phyloP scores from a whole-genome alignment of 2,888 invertebrate genomes.

The Ectemnius lituratus region DNA sequence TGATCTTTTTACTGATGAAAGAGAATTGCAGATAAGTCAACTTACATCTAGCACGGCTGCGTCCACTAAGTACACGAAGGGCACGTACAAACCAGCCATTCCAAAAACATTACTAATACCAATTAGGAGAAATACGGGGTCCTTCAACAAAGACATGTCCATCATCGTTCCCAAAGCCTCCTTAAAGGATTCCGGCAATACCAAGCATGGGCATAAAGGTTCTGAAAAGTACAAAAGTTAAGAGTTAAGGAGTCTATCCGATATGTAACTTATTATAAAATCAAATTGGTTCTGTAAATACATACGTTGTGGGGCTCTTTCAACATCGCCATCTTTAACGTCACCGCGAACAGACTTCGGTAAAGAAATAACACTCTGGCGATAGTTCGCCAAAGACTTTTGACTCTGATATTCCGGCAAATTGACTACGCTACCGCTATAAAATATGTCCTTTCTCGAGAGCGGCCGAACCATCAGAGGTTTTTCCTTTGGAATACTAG shows the following conservation, averaged over 20 bases:
- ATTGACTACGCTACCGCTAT: conserved; percentile 96
- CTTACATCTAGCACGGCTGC: conserved; percentile 86
- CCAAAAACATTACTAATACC: conserved; percentile 97
- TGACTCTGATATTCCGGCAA: conserved; percentile 96
- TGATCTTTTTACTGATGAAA: too few species aligned
- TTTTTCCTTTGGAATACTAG: conserved; percentile 79
- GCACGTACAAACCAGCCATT: conserved; percentile 98
- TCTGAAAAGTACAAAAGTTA: conserved; percentile 78
- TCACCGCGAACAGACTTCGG: conserved; percentile 83
- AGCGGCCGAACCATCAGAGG: conserved; percentile 91
- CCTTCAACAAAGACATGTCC: conserved; percentile 91
- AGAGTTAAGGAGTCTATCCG: too few species aligned
- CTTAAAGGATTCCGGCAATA: conserved; percentile 89
- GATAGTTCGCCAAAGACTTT: conserved; percentile 92
- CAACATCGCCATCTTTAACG: conserved; percentile 83
- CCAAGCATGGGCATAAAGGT: conserved; percentile 89
- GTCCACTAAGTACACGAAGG: conserved; percentile 96
- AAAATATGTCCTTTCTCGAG: conserved; percentile 98
- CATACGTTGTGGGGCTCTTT: conserved; percentile 84
- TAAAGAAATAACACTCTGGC: conserved; percentile 94
- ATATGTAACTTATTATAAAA: too few species aligned
- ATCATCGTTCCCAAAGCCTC: conserved; percentile 92
- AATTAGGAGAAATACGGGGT: conserved; percentile 94
- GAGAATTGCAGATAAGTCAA: conserved; percentile 42
- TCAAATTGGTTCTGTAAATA: conserved; percentile 42